Evolutionary conservation across 2,797 vertebrate genomes (phyloP), one percentile per base, ranked within the genome.

Genomic region (Sebastes cheni): DNA sequence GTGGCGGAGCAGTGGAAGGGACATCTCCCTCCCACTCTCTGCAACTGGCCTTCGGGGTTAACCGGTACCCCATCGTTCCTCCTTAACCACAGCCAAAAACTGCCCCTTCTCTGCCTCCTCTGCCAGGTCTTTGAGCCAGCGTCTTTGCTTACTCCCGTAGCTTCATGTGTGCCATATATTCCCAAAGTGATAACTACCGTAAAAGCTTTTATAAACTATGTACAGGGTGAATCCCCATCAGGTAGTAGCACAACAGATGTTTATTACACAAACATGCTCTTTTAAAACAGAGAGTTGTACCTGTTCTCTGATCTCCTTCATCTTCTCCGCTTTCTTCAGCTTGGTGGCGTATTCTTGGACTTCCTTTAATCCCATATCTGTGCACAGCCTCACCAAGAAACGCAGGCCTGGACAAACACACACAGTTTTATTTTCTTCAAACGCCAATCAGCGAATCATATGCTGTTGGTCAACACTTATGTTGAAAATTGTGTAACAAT

Each of bases 241-340:
- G 74, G 13, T 3, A 50, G n/a, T 3, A 66, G 3, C 18, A 18
- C 36, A 39, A 39, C 36, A 39, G 36, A 20, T 13, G 8, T 10
- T 29, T 29, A 27, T 60, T 2, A 65, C 18, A 13, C 9, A 2
- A 2, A 42, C 39, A 42, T 42, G 39, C 36, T 39, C 5, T 39
- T 39, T 39, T 39, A 39, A 39, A 39, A 39, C 36, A 42, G 39
- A 42, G 39, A 42, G 14, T 0, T 42, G 5, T 42, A 42, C 39
- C 50, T 99, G 98, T 67, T 99, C 98, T 90, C 92, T 96, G 71
- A 97, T 95, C 94, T 99, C 98, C 94, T 97, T 98, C 93, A 98
- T 95, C 95, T 98, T 99, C 95, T 99, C 98, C 59, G 95, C 92
- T 92, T 97, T 98, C 96, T 99, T 98, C 79, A 99, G 96, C 91